Conservation (phyloP, 2,797 vertebrate species). For the Sebastes hubbsi region DNA sequence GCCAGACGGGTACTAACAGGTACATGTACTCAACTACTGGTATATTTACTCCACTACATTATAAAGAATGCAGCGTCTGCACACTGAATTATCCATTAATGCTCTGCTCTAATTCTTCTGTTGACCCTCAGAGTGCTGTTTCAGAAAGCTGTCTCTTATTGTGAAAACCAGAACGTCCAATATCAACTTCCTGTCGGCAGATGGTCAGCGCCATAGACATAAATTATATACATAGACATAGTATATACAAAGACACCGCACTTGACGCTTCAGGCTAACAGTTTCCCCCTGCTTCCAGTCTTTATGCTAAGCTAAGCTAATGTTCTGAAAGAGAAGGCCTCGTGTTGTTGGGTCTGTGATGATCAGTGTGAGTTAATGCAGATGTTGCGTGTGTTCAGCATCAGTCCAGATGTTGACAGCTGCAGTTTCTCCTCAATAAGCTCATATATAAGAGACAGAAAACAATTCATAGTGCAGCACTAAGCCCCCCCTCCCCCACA, state of each 20-base stretch:
- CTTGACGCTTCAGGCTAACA: too few relatives aligned
- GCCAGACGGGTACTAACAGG: background rate
- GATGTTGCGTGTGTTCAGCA: constrained; percentile 20
- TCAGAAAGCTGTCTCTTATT: background rate
- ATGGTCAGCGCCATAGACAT: background rate
- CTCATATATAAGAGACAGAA: constrained; percentile 25
- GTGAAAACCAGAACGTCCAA: background rate
- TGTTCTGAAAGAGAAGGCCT: background rate
- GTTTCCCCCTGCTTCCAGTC: background rate
- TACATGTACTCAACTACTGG: background rate
- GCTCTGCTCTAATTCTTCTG: too few relatives aligned
- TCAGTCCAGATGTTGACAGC: constrained; percentile 44
- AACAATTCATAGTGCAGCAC: constrained; percentile 11
- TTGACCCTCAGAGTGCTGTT: background rate
- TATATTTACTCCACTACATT: background rate
- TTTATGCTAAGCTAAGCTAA: background rate
- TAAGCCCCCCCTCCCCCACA: background rate
- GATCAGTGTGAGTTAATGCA: background rate
- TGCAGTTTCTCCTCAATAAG: constrained; percentile 36
- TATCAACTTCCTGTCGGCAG: background rate
- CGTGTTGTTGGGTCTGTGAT: background rate
- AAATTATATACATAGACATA: too few relatives aligned
- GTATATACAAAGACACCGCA: too few relatives aligned
- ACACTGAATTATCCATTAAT: too few relatives aligned
- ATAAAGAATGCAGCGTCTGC: background rate